These are phyloP conservation scores for Drosophila pandora DNA, from an alignment of 1,140 invertebrate genomes.

Conservation along the genomic window DNA sequence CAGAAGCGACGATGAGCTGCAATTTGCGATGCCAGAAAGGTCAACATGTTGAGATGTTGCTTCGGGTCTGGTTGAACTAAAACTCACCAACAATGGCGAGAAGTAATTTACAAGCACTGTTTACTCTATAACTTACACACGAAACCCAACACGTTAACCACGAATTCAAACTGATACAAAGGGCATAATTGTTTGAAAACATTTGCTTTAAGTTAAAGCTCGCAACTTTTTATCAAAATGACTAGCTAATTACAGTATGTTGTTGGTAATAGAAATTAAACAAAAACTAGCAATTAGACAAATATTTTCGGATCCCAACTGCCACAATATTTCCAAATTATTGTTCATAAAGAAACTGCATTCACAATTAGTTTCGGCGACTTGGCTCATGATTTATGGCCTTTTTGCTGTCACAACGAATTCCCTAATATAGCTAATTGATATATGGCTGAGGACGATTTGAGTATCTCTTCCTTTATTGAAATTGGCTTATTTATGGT, in stretches of 20 bases:
- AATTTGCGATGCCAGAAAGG: slow-evolving; percentile 33
- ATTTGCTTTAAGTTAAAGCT: not conserved
- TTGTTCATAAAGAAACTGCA: not conserved
- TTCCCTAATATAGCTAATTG: slow-evolving; percentile 33
- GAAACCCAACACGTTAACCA: too few species aligned
- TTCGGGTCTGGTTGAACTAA: not conserved
- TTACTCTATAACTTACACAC: not conserved
- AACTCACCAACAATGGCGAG: not conserved
- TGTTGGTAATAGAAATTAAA: slow-evolving; percentile 32
- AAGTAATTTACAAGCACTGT: slow-evolving; percentile 26
- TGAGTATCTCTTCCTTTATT: slow-evolving; percentile 10
- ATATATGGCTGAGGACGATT: slow-evolving; percentile 28
- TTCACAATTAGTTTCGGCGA: slow-evolving; percentile 23
- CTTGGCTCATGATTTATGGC: slow-evolving; percentile 28
- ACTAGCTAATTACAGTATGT: slow-evolving; percentile 29
- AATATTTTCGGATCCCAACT: slow-evolving; percentile 7
- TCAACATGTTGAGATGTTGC: slow-evolving; percentile 34
- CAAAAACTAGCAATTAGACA: slow-evolving; percentile 31
- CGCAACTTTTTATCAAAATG: slow-evolving; percentile 31
- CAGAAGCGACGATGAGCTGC: slow-evolving; percentile 38
- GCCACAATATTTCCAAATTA: slow-evolving; percentile 13
- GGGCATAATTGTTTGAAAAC: not conserved
- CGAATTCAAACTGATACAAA: too few species aligned
- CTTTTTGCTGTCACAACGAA: slow-evolving; percentile 11
- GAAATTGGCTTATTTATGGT: not conserved